Conservation (phyloP, 2,113 vertebrate species). For the Eira barbara region DNA sequence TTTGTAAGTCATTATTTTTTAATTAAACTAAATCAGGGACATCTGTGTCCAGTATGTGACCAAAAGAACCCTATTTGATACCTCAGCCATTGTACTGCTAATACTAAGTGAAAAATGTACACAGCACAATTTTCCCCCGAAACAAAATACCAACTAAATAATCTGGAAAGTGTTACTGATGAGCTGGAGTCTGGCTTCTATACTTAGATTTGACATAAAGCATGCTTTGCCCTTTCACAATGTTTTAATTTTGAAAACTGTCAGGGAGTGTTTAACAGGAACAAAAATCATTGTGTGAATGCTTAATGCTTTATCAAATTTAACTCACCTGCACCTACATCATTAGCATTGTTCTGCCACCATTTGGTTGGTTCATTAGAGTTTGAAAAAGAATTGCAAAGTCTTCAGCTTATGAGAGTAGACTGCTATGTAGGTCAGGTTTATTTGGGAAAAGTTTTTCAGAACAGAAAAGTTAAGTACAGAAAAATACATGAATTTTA, state of each 20-base stretch:
- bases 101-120: neutral
- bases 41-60: neutral
- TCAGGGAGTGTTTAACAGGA: neutral
- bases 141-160: neutral
- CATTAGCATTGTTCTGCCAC: neutral
- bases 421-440: neutral
- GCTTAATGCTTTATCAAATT: neutral
- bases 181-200: neutral
- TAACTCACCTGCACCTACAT: neutral
- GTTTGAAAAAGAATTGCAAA: neutral
- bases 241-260: neutral
- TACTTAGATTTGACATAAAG: neutral
- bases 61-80: neutral
- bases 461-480: neutral
- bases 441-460: neutral
- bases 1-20: constrained; percentile 34
- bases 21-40: constrained; percentile 35
- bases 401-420: neutral
- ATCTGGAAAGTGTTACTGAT: neutral
- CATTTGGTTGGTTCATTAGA: neutral
- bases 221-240: neutral
- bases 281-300: neutral
- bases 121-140: neutral
- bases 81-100: neutral
- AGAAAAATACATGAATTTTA: neutral